A percentile compares a stretch with the other conserved stretches of the same genome.
Evolutionary conservation across 2,888 invertebrate species (phyloP).

Genomic region (Drosophila mimetica): DNA sequence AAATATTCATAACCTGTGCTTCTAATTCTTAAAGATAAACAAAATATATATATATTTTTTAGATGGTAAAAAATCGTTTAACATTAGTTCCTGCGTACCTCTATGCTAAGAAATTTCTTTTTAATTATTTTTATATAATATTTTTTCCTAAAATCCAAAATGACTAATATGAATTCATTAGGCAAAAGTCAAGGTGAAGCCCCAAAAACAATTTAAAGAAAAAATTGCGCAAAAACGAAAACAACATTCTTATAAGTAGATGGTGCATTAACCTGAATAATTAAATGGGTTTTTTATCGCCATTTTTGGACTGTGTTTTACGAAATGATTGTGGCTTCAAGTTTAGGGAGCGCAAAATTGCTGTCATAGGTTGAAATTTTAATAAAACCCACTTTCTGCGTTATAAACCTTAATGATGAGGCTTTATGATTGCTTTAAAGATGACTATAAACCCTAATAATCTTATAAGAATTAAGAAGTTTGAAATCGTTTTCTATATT

Average conservation of each 20-base stretch:
- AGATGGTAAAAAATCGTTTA: too few species aligned
- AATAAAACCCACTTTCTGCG: conserved; percentile 10
- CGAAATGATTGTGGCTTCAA: conserved; percentile 1
- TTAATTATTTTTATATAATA: background rate
- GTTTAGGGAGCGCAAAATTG: conserved; percentile 8
- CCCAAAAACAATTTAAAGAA: background rate
- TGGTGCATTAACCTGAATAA: conserved; percentile 5
- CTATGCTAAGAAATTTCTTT: background rate
- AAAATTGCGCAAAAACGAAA: background rate
- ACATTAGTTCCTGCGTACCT: background rate
- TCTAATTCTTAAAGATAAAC: too few species aligned
- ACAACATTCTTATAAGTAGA: conserved; percentile 1
- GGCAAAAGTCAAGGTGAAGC: conserved; percentile 4
- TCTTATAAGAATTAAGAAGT: background rate
- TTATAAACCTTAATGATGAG: background rate
- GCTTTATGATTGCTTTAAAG: background rate
- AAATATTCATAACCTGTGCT: too few species aligned
- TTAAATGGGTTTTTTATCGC: conserved; percentile 3
- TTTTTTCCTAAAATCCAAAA: background rate
- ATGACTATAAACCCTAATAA: background rate
- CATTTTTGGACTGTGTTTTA: too few species aligned
- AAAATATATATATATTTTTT: too few species aligned
- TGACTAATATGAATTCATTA: background rate
- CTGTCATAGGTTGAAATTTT: background rate
- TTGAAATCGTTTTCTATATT: background rate